Evolutionary conservation across 2,888 invertebrate species (phyloP).

Genomic region (Hypomecis punctinalis): DNA sequence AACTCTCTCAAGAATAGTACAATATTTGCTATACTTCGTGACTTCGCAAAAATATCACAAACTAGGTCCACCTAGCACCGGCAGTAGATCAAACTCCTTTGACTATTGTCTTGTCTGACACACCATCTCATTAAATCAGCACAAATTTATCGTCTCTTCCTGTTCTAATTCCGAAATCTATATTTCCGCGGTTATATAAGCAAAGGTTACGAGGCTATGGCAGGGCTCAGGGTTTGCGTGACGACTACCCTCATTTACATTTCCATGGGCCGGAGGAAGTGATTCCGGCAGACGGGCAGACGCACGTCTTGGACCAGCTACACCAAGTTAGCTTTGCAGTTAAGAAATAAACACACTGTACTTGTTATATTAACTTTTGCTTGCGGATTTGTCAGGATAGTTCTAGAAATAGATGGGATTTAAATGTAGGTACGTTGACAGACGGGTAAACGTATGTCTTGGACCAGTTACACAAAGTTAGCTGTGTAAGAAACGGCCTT

Average conservation of each 20-base stretch:
- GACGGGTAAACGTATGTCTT: no score
- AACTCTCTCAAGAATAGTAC: no score
- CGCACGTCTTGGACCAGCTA: constrained; percentile 44
- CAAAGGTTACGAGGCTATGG: constrained; percentile 53
- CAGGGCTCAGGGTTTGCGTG: constrained; percentile 62
- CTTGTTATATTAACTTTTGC: not conserved
- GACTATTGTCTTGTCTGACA: not conserved
- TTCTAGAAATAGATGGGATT: no score
- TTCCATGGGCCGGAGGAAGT: constrained; percentile 72
- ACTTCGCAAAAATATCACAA: no score
- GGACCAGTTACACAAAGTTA: no score
- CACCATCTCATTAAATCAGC: constrained; percentile 11
- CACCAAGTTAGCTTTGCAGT: not conserved
- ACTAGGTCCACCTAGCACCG: no score
- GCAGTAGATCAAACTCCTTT: no score
- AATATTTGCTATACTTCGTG: no score
- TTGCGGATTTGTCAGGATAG: no score
- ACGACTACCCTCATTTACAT: constrained; percentile 58
- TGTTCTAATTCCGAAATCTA: constrained; percentile 30
- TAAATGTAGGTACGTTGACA: no score
- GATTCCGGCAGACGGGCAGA: constrained; percentile 65
- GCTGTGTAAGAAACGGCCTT: no score
- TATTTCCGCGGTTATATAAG: constrained; percentile 41
- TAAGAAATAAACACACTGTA: not conserved
- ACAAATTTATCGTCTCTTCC: constrained; percentile 18